A percentile compares a stretch with the other conserved stretches of the same genome.
Evolutionary conservation across 2,797 vertebrate genomes (phyloP).

Genomic region (Pogoniulus pusillus): DNA sequence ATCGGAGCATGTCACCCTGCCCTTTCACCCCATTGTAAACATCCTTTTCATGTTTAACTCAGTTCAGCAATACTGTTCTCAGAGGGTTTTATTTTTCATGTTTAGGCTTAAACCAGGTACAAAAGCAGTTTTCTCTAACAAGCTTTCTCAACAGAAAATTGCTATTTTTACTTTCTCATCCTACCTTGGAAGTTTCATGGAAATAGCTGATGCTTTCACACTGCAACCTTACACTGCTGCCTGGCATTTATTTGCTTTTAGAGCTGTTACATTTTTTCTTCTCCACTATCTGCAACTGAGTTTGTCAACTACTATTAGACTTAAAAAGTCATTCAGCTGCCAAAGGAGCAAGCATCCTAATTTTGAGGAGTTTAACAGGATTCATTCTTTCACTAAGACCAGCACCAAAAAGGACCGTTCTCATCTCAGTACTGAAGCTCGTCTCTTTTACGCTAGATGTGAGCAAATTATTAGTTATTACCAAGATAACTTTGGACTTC

Average conservation of each 20-base stretch:
- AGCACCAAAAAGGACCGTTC: not conserved
- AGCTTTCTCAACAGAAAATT: not conserved
- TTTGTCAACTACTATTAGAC: slow-evolving; percentile 1
- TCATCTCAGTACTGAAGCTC: not conserved
- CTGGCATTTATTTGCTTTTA: not conserved
- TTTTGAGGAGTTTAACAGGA: slow-evolving; percentile 21
- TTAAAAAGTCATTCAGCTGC: slow-evolving; percentile 23
- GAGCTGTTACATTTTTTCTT: not conserved
- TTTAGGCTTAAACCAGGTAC: not conserved
- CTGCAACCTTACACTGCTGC: not conserved
- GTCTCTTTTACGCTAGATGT: not conserved
- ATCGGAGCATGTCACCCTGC: fast-evolving
- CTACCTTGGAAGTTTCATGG: not conserved
- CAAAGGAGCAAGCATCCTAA: not conserved
- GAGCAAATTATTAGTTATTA: not conserved
- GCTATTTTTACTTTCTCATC: not conserved
- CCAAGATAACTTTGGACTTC: not conserved
- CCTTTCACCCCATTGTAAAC: not conserved
- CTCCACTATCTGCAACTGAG: not conserved
- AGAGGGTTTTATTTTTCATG: not conserved
- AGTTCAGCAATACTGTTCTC: not conserved
- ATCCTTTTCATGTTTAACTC: not conserved
- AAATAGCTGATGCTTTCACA: not conserved
- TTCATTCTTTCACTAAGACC: not conserved
- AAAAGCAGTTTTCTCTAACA: not conserved